Percentiles rank a stretch among this genome's conserved stretches.
These are phyloP conservation scores for Cossypha polioptera DNA, from an alignment of 2,797 vertebrate species.

Conservation along the genomic window DNA sequence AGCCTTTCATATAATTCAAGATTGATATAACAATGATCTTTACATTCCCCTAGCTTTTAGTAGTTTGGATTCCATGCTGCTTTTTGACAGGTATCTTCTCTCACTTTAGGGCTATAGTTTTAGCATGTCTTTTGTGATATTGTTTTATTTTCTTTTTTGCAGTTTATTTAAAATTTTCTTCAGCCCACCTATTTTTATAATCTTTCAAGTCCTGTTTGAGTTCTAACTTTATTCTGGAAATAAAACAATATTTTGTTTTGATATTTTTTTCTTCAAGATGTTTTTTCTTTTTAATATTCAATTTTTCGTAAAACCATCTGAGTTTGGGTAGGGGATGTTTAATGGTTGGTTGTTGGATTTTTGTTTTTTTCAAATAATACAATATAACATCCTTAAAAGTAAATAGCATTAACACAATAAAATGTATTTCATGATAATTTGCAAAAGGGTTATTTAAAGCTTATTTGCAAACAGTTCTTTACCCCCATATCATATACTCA, in stretches of 20 bases:
- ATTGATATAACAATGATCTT: neutral
- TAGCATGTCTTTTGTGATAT: neutral
- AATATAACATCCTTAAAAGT: neutral
- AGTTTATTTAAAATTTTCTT: neutral
- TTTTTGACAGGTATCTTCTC: neutral
- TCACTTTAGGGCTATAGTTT: neutral
- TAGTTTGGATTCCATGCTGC: neutral
- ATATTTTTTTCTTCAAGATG: neutral
- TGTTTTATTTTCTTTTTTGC: neutral
- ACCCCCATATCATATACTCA: neutral
- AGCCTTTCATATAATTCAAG: neutral
- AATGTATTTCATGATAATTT: neutral
- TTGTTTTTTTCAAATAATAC: neutral
- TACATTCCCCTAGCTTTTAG: neutral
- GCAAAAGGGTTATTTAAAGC: neutral
- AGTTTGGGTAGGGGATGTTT: rapidly evolving
- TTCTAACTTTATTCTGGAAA: neutral
- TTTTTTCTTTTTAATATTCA: neutral
- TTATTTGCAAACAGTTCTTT: neutral
- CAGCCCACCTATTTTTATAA: neutral
- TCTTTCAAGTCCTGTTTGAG: neutral
- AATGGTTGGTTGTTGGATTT: rapidly evolving
- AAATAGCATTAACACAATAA: neutral
- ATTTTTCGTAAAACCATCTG: neutral
- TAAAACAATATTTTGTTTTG: neutral